Conservation (phyloP, 37 sponge, comb jelly and placozoan species). For the Hormiphora californensis region DNA sequence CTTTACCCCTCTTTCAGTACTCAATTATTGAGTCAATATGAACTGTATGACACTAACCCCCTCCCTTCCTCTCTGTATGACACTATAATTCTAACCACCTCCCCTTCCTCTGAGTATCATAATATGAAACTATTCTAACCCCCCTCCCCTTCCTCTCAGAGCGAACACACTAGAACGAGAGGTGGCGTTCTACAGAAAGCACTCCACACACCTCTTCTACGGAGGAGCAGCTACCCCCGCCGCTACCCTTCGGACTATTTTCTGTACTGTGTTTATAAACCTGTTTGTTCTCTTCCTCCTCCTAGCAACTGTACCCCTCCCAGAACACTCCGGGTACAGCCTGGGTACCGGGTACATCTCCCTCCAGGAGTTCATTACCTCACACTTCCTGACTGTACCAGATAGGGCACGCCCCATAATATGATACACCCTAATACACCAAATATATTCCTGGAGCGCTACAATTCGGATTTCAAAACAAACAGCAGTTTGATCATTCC, state of each 20-base stretch:
- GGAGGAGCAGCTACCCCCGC: constrained; percentile 49
- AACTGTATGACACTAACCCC: too few species aligned
- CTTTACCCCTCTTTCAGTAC: too few species aligned
- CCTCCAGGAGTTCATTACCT: constrained; percentile 51
- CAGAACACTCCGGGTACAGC: constrained; percentile 50
- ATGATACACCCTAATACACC: too few species aligned
- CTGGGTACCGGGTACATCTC: constrained; percentile 50
- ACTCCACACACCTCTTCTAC: constrained; percentile 43
- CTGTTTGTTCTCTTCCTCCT: constrained; percentile 44
- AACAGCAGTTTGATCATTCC: too few species aligned
- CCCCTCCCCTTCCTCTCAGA: not conserved
- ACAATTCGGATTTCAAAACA: too few species aligned
- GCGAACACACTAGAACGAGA: constrained; percentile 22
- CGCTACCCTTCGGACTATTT: constrained; percentile 45
- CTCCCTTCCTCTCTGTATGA: too few species aligned
- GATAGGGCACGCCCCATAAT: constrained; percentile 23
- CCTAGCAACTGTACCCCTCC: constrained; percentile 48
- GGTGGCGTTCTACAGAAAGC: constrained; percentile 55
- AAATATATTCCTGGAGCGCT: too few species aligned
- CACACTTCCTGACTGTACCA: constrained; percentile 39
- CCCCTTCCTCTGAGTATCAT: too few species aligned
- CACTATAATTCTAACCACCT: too few species aligned
- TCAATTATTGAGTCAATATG: too few species aligned
- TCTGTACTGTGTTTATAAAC: constrained; percentile 52
- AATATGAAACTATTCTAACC: too few species aligned